Evolutionary conservation across 2,113 vertebrate genomes (phyloP), one percentile per base, ranked within the genome.

Genomic region (Herpetotheres cachinnans): DNA sequence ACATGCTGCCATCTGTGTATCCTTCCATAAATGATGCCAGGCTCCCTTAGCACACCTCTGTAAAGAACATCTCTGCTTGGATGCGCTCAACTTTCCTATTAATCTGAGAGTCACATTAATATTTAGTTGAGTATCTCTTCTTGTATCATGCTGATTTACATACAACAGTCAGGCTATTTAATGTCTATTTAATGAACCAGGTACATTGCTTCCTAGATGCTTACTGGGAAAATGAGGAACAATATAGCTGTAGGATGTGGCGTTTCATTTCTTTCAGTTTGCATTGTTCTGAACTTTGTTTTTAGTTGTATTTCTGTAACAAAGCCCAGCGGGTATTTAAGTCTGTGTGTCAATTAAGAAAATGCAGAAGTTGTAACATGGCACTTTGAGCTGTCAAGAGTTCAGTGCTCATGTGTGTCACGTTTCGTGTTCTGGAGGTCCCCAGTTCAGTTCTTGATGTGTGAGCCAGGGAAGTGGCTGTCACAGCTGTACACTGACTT

Each of bases 381-480:
- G 59, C 50, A 52, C 56, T 82, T 72, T 52, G 65, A 47, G 7
- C 32, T n/a, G 1, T 40, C 21, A 52, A 36, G 77, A 42, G 27
- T 69, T 94, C 70, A 56, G 84, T 44, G 80, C 80, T 78, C 59
- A 14, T 46, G 32, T 20, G 46, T 40, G 30, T 93, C 86, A 86
- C 7, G 16, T 92, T 95, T 89, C 74, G 70, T 29, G 10, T 20
- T 83, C 71, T 91, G 77, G 92, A 92, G 90, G 82, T 94, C 61
- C 94, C 92, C 94, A 54, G 42, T 38, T 76, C 30, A 7, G 38
- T 66, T 76, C 47, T 63, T 46, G 34, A 52, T 89, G 86, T 96
- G 80, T 95, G 93, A 95, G 71, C 55, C 82, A 78, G 88, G 93
- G 92, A 94, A 82, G 71, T 22, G 46, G 5, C 67, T 86, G 67